These are phyloP conservation scores for Dioctria rufipes DNA, from an alignment of 2,888 invertebrate genomes.

Conservation along the genomic window DNA sequence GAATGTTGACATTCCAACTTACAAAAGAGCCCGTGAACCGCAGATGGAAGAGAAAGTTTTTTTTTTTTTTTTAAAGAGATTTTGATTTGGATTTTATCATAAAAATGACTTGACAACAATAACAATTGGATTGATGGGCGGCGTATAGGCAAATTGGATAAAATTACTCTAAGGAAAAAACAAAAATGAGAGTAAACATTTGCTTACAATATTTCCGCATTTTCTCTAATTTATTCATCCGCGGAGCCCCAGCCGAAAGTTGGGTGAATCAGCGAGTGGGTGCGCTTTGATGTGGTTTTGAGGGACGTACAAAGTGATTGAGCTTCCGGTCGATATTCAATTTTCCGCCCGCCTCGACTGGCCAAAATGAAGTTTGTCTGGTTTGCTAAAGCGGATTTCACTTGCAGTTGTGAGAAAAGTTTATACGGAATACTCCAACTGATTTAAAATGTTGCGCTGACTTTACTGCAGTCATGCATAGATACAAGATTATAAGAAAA, in stretches of 20 bases:
- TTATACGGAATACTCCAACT: too few species aligned
- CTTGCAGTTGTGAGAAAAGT: not conserved
- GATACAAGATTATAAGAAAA: too few species aligned
- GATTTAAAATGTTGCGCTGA: too few species aligned
- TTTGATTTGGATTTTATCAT: not conserved
- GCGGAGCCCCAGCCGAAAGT: not conserved
- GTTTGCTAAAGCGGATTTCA: not conserved
- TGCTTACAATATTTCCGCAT: slow-evolving; percentile 51
- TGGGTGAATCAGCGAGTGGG: not conserved
- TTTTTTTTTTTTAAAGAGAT: not conserved
- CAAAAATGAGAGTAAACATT: slow-evolving; percentile 38
- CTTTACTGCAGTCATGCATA: too few species aligned
- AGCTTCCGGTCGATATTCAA: slow-evolving; percentile 13
- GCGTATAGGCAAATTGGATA: not conserved
- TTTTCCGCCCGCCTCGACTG: not conserved
- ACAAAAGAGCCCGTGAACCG: slow-evolving; percentile 3
- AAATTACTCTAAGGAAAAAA: slow-evolving; percentile 15
- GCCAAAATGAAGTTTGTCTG: not conserved
- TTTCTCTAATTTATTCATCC: not conserved
- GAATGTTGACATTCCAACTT: slow-evolving; percentile 32
- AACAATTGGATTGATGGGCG: not conserved
- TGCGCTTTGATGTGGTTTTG: slow-evolving; percentile 8
- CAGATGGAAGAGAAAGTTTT: not conserved
- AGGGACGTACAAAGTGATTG: not conserved
- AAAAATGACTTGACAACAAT: not conserved